Conservation (phyloP, 2,888 invertebrate genomes). For the Actias luna region DNA sequence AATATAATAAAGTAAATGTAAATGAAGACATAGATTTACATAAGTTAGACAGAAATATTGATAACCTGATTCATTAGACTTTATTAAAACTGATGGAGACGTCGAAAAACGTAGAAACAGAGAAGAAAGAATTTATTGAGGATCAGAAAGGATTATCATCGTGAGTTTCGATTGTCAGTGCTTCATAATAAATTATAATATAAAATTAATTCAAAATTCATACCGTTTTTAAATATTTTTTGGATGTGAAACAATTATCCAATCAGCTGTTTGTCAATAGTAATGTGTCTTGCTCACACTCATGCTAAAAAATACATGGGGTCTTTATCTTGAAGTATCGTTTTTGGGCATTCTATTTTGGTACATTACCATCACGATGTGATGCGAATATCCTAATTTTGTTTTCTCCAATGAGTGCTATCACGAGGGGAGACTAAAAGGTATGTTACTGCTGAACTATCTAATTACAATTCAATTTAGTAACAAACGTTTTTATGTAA, state of each 20-base stretch:
- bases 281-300: constrained; percentile 60
- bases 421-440: constrained; percentile 54
- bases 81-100: constrained; percentile 33
- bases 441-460: constrained; percentile 39
- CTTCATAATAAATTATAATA: constrained; percentile 15
- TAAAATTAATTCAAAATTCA: constrained; percentile 17
- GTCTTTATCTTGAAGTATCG: constrained; percentile 66
- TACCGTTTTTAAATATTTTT: constrained; percentile 25
- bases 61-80: constrained; percentile 34
- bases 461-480: background rate
- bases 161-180: constrained; percentile 40
- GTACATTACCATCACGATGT: constrained; percentile 79
- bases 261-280: constrained; percentile 79
- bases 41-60: constrained; percentile 32
- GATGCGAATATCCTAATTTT: constrained; percentile 72
- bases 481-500: background rate
- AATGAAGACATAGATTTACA: constrained; percentile 31
- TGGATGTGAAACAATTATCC: constrained; percentile 33
- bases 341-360: constrained; percentile 81
- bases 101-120: constrained; percentile 40
- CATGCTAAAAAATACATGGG: constrained; percentile 44
- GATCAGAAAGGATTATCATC: constrained; percentile 36
- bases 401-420: constrained; percentile 60
- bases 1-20: constrained; percentile 32
- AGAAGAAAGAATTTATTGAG: constrained; percentile 42